These are phyloP conservation scores for Drosophila neutralis DNA, from an alignment of 2,888 invertebrate genomes.

Conservation along the genomic window DNA sequence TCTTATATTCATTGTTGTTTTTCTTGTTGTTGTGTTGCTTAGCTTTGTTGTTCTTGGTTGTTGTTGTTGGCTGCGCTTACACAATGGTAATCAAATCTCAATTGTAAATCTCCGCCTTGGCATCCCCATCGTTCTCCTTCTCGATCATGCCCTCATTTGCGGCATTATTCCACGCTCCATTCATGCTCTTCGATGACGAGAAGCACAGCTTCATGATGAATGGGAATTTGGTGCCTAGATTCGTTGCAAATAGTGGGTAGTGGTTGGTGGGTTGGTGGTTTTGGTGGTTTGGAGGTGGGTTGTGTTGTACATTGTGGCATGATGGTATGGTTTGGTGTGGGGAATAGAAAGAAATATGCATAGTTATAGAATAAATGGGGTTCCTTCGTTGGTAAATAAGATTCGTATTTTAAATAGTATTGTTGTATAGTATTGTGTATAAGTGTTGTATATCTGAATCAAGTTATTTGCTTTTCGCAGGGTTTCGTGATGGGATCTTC, in stretches of 20 bases:
- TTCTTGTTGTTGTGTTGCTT: conserved; percentile 27
- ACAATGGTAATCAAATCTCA: conserved; percentile 84
- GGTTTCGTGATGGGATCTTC: conserved; percentile 31
- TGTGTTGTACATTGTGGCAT: neutral
- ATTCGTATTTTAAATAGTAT: conserved; percentile 49
- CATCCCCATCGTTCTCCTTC: conserved; percentile 84
- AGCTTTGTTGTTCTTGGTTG: conserved; percentile 7
- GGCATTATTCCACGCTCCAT: conserved; percentile 87
- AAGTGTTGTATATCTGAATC: conserved; percentile 77
- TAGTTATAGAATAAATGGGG: conserved; percentile 61
- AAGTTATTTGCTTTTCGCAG: conserved; percentile 76
- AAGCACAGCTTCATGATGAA: conserved; percentile 99
- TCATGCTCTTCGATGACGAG: conserved; percentile 90
- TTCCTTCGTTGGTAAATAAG: conserved; percentile 43
- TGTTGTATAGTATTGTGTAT: conserved; percentile 78
- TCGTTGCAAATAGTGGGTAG: conserved; percentile 1
- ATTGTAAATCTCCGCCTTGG: conserved; percentile 83
- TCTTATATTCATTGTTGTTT: conserved; percentile 8
- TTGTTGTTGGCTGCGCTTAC: conserved; percentile 65
- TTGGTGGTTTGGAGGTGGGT: conserved; percentile 1
- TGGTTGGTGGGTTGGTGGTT: conserved; percentile 52
- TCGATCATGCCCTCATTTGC: conserved; percentile 84
- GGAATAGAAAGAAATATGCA: conserved; percentile 53
- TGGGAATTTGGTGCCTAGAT: conserved; percentile 96
- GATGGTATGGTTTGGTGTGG: neutral